Evolutionary conservation across 2,797 vertebrate species (phyloP).

Genomic region (Dendrocincla tyrannina): DNA sequence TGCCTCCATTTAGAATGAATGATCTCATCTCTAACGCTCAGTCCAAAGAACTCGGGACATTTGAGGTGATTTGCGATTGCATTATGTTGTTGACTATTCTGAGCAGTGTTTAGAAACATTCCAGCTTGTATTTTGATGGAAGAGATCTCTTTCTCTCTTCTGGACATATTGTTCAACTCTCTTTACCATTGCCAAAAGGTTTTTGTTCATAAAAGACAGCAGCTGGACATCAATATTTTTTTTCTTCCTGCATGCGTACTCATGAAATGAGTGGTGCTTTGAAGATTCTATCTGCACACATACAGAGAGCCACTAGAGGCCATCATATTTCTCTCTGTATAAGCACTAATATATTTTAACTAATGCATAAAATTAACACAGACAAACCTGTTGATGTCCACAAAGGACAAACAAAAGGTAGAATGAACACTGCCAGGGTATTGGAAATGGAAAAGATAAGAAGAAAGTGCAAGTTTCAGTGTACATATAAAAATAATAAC

Average conservation of each 20-base stretch:
- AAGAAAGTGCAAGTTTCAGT: neutral
- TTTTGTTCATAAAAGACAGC: conserved; percentile 24
- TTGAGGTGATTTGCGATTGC: neutral
- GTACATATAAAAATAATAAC: neutral
- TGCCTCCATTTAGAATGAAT: neutral
- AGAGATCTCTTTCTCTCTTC: neutral
- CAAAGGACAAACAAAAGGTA: no score
- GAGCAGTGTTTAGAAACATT: neutral
- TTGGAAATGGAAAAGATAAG: neutral
- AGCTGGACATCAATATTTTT: neutral
- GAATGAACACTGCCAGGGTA: neutral
- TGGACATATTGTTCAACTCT: neutral
- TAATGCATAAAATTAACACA: neutral
- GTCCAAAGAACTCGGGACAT: neutral
- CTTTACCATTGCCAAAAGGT: neutral
- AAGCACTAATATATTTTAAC: neutral
- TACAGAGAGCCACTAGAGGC: conserved; percentile 50
- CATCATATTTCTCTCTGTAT: conserved; percentile 15
- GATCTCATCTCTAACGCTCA: neutral
- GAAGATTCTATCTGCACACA: neutral
- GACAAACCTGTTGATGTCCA: neutral
- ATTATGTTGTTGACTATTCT: neutral
- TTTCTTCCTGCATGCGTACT: neutral
- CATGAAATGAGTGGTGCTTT: neutral
- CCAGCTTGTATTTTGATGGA: neutral